Conservation (phyloP, 2,888 invertebrate species). For the Tetranychus piercei region DNA sequence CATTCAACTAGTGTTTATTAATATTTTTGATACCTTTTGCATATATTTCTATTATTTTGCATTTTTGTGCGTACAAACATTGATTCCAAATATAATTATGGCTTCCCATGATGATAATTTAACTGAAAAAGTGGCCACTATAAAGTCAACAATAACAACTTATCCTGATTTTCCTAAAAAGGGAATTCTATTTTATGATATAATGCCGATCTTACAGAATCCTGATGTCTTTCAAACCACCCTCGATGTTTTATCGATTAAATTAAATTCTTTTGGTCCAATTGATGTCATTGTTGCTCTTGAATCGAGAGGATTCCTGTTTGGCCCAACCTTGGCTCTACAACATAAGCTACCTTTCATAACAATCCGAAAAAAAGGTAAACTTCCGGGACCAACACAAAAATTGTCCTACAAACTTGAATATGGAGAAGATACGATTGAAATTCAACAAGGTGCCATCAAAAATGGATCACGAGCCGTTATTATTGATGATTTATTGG, state of each 20-base stretch:
- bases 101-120: not conserved
- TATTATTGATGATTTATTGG: conserved; percentile 79
- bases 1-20: no score
- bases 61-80: no score
- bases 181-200: conserved; percentile 45
- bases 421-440: conserved; percentile 78
- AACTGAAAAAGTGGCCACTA: conserved; percentile 14
- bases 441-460: conserved; percentile 58
- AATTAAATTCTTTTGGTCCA: conserved; percentile 37
- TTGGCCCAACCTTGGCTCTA: conserved; percentile 65
- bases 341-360: conserved; percentile 63
- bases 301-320: conserved; percentile 82
- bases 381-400: conserved; percentile 65
- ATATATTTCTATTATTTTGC: no score
- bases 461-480: conserved; percentile 53
- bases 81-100: not conserved
- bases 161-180: conserved; percentile 68
- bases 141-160: conserved; percentile 24
- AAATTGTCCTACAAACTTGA: conserved; percentile 57
- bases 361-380: conserved; percentile 84
- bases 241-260: conserved; percentile 47
- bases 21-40: no score
- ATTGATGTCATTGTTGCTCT: conserved; percentile 64
- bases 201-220: conserved; percentile 65
- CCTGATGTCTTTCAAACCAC: conserved; percentile 51